A percentile compares a stretch with the other conserved stretches of the same genome.
Evolutionary conservation across 2,888 invertebrate genomes (phyloP).

Genomic region (Tenodera sinensis): DNA sequence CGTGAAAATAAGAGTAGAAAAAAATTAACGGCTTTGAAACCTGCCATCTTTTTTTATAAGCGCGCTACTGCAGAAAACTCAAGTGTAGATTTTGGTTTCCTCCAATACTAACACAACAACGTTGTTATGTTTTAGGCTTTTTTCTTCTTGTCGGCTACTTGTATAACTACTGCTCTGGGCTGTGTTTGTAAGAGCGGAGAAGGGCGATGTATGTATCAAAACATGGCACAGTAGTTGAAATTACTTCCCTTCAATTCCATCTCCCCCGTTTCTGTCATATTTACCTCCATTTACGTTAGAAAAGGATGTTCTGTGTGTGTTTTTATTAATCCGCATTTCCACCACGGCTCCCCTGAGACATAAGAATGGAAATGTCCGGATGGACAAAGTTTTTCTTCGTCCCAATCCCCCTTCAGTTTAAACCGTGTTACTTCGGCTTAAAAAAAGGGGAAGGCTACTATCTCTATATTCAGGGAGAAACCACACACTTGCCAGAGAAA

Average conservation of each 20-base stretch:
- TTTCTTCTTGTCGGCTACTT: neutral
- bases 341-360: neutral
- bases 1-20: neutral
- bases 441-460: neutral
- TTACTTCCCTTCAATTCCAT: slow-evolving; percentile 13
- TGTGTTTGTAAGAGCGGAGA: neutral
- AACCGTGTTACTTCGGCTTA: neutral
- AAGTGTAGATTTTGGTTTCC: neutral
- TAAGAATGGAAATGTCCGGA: neutral
- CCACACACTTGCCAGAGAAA: neutral
- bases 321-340: slow-evolving; percentile 15
- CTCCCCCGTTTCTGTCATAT: neutral
- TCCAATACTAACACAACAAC: neutral
- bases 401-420: neutral
- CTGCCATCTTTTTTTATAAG: neutral
- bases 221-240: neutral
- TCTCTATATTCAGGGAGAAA: neutral
- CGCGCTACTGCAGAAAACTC: neutral
- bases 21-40: neutral
- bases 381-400: neutral
- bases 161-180: neutral
- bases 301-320: slow-evolving; percentile 6
- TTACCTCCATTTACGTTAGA: neutral
- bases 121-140: neutral
- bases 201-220: neutral